Base-by-base conservation (phyloP, 2,797 vertebrate genomes). In the Leptoclinus maculatus region DNA sequence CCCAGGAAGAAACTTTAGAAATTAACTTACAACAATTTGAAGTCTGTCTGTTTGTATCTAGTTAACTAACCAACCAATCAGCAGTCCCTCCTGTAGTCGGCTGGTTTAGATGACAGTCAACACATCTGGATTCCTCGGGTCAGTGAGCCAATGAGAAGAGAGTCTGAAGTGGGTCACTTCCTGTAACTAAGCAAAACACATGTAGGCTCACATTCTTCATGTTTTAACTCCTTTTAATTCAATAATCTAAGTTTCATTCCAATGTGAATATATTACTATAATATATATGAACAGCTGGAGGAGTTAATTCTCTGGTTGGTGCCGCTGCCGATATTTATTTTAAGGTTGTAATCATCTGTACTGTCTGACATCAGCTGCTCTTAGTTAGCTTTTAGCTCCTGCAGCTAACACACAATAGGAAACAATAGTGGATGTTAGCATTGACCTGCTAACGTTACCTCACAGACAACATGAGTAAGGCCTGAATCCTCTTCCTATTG, bases 1-100 rank as follows among this genome's bases (percentile, higher is more conserved):
- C 21, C 43, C 64, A 49, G 12, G 25, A 9, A 71, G 76, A 70
- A 68, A 86, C 82, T 78, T 81, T 32, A 4, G 17, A 56, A 16
- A 27, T 56, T 2, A 25, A 32, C 23, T 11, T 66, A 16, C 27
- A 34, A 3, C 19, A 17, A 13, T 11, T 29, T 38, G n/a, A 5
- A 32, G 38, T 17, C 11, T 36, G 45, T 43, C 27, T 32, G 25
- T 23, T 51, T 39, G 11, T 25, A 51, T 51, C 47, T 10, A 3
- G 47, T 51, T n/a, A 23, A 23, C 49, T 11, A 51, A 51, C 21
- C 10, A 10, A 2, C n/a, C 4, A 51, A n/a, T 51, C 49, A 47
- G 45, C 45, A 9, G 17, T 9, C 1, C 17, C 3, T 47, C 7
- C 45, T 47, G 19, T 25, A 57, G 21, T 57, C 5, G 39, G 32